A percentile compares a stretch with the other conserved stretches of the same genome.
phyloP scores from a whole-genome alignment of 2,797 vertebrate species.

The Anniella stebbinsi region DNA sequence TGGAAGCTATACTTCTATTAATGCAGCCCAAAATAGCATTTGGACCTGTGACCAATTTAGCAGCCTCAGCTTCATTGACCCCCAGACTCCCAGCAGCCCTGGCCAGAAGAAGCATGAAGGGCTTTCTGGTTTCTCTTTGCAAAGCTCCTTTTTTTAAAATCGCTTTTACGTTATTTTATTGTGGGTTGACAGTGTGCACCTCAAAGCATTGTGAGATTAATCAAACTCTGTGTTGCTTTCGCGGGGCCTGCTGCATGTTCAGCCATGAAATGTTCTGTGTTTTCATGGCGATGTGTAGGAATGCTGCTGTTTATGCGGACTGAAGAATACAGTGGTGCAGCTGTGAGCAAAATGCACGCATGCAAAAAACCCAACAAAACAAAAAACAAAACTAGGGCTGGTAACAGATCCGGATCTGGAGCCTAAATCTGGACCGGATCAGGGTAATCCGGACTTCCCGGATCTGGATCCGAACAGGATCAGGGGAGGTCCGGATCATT shows the following conservation, averaged over 20 bases:
- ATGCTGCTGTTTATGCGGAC: background rate
- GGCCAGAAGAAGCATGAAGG: background rate
- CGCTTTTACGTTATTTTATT: background rate
- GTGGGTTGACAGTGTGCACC: too few species aligned
- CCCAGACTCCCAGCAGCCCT: background rate
- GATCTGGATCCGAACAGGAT: too few species aligned
- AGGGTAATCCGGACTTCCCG: too few species aligned
- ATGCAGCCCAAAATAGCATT: too few species aligned
- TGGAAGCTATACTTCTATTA: too few species aligned
- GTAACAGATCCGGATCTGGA: too few species aligned
- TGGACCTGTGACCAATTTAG: background rate
- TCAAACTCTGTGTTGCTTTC: background rate
- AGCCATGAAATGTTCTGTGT: background rate
- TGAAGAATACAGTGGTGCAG: too few species aligned
- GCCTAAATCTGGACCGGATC: too few species aligned
- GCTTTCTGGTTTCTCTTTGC: background rate
- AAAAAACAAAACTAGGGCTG: too few species aligned
- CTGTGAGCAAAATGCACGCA: background rate
- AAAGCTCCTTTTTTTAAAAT: background rate
- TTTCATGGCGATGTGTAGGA: background rate
- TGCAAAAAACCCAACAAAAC: too few species aligned
- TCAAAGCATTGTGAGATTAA: background rate
- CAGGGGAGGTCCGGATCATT: too few species aligned
- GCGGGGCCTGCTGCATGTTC: background rate
- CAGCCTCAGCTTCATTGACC: background rate